These are phyloP conservation scores for Acanthornis magna DNA, from an alignment of 2,797 vertebrate genomes.

Conservation along the genomic window DNA sequence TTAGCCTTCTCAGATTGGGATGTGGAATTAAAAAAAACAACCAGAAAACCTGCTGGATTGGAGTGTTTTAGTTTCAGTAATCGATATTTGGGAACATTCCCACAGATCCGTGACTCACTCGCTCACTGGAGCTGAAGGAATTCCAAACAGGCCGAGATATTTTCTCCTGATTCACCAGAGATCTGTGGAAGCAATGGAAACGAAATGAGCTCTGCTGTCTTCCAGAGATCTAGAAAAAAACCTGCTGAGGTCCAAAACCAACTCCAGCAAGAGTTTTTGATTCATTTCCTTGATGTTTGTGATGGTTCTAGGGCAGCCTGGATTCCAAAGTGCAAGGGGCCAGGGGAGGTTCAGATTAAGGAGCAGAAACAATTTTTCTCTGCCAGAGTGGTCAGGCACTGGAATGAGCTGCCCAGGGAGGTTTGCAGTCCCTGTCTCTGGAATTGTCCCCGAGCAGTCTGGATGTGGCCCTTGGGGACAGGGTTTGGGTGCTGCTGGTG, in stretches of 20 bases:
- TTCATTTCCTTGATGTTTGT: not conserved
- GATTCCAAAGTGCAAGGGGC: not conserved
- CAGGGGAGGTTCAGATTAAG: not conserved
- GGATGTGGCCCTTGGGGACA: not conserved
- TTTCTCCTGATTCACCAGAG: not conserved
- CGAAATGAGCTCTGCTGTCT: not conserved
- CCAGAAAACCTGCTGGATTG: not conserved
- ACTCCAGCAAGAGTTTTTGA: not conserved
- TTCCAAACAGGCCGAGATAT: not conserved
- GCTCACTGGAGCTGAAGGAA: not conserved
- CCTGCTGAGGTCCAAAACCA: not conserved
- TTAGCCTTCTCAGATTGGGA: not conserved
- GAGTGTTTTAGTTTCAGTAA: not conserved
- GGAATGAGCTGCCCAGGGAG: not conserved
- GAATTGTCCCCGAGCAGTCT: not conserved
- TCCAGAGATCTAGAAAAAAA: not conserved
- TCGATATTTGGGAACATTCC: not conserved
- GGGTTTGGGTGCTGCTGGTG: not conserved
- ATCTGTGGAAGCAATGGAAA: not conserved
- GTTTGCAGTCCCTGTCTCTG: not conserved
- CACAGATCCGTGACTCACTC: not conserved
- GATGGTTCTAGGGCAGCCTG: not conserved
- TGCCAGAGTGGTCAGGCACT: rapidly evolving
- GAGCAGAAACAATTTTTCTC: not conserved
- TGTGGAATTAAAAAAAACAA: not conserved